Conservation (phyloP, 1,140 invertebrate species). For the Oryctes rhinoceros region DNA sequence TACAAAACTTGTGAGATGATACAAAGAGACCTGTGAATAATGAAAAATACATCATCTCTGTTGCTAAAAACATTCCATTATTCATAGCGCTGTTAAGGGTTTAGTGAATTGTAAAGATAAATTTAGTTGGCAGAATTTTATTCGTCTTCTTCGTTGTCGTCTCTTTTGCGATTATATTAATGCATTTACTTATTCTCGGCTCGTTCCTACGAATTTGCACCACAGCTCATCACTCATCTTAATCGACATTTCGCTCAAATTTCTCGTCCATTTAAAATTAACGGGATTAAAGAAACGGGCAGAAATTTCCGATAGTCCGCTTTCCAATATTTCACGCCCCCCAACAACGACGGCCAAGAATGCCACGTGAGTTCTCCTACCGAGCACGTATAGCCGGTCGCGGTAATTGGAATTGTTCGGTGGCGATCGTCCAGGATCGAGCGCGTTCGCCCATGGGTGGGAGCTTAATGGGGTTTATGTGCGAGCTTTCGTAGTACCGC, state of each 20-base stretch:
- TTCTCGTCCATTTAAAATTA: conserved; percentile 31
- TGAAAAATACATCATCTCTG: no score
- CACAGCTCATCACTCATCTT: not conserved
- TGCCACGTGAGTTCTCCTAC: conserved; percentile 9
- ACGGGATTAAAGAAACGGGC: conserved; percentile 1
- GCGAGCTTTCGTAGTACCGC: conserved; percentile 35
- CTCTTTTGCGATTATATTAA: not conserved
- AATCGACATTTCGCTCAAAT: conserved; percentile 2
- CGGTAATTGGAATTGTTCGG: conserved; percentile 34
- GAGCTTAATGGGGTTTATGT: conserved; percentile 35
- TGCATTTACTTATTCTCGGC: not conserved
- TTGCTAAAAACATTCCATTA: no score
- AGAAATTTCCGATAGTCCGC: conserved; percentile 10
- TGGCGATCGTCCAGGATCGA: not conserved
- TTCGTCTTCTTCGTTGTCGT: not conserved
- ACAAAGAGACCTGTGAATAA: no score
- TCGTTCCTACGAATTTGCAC: not conserved
- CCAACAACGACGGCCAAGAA: not conserved
- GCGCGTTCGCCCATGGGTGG: conserved; percentile 31
- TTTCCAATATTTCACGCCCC: conserved; percentile 1
- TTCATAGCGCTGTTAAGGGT: no score
- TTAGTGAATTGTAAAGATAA: not conserved
- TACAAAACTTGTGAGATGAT: no score
- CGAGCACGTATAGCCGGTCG: not conserved
- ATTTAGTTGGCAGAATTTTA: not conserved